These are phyloP conservation scores for Mantis religiosa DNA, from an alignment of 2,888 invertebrate genomes.

Conservation along the genomic window DNA sequence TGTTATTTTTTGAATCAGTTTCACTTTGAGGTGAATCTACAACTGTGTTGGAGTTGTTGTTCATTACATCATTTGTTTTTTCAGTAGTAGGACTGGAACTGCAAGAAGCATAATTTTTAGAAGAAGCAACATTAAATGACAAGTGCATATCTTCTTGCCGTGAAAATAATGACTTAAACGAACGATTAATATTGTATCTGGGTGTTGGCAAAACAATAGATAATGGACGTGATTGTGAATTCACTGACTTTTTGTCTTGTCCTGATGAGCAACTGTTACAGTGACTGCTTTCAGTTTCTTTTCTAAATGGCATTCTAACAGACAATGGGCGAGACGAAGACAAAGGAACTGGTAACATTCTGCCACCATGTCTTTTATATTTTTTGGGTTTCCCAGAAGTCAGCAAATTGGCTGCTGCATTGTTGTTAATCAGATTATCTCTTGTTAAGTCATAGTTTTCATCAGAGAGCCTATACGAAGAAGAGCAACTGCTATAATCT, in stretches of 20 bases:
- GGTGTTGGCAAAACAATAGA: slow-evolving; percentile 10
- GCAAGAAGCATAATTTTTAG: neutral
- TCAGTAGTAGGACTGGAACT: neutral
- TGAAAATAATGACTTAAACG: neutral
- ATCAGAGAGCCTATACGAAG: neutral
- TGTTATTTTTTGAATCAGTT: slow-evolving; percentile 6
- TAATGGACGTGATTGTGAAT: slow-evolving; percentile 9
- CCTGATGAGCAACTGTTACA: neutral
- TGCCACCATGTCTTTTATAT: slow-evolving; percentile 3
- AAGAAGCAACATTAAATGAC: neutral
- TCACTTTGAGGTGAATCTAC: neutral
- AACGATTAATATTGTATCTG: slow-evolving; percentile 3
- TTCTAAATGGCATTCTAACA: neutral
- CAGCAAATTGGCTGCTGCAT: neutral
- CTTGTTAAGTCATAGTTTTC: neutral
- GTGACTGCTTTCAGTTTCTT: neutral
- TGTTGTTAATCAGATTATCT: slow-evolving; percentile 3
- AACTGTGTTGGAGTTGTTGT: neutral
- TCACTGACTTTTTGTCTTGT: neutral
- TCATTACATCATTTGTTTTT: neutral
- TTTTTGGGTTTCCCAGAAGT: neutral
- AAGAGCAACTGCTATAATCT: neutral
- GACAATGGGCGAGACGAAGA: slow-evolving; percentile 12
- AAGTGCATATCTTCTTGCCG: neutral
- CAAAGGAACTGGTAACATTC: slow-evolving; percentile 13